A percentile compares a stretch with the other conserved stretches of the same genome.
Evolutionary conservation across 2,797 vertebrate species (phyloP).

Genomic region (Phrynocephalus guinanensis): DNA sequence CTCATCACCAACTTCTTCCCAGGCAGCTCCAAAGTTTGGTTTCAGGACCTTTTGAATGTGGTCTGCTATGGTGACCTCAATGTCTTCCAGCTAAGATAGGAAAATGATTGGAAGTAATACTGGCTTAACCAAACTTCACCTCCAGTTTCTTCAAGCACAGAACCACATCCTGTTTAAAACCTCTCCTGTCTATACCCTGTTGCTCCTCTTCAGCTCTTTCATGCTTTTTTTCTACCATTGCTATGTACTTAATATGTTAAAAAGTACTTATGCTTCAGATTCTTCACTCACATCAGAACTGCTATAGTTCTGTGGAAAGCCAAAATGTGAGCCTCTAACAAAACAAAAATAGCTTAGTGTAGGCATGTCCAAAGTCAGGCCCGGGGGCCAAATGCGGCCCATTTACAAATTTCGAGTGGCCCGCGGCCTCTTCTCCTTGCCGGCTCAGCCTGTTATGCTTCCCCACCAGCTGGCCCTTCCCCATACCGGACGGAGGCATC

Average conservation of each 20-base stretch:
- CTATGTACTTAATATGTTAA: not conserved
- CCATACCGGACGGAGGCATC: no score
- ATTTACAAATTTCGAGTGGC: no score
- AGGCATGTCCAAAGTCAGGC: no score
- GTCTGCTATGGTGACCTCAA: conserved; percentile 82
- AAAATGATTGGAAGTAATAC: conserved; percentile 13
- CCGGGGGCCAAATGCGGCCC: no score
- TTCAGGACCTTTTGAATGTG: conserved; percentile 85
- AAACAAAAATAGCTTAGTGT: not conserved
- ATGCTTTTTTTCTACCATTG: not conserved
- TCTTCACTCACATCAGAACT: not conserved
- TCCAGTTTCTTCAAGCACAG: not conserved
- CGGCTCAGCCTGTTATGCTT: no score
- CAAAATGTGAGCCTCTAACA: conserved; percentile 1
- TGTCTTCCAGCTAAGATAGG: conserved; percentile 79
- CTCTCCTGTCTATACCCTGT: not conserved
- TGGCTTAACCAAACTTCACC: conserved; percentile 9
- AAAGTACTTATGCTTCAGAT: not conserved
- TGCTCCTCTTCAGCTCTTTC: not conserved
- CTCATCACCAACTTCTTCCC: conserved; percentile 84
- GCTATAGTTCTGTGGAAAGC: not conserved
- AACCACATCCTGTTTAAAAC: not conserved
- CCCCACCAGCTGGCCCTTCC: no score
- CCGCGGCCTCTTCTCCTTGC: no score
- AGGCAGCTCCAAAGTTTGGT: conserved; percentile 83